Evolutionary conservation across 2,888 invertebrate genomes (phyloP), one percentile per base, ranked within the genome.

Genomic region (Parnassius orleans): DNA sequence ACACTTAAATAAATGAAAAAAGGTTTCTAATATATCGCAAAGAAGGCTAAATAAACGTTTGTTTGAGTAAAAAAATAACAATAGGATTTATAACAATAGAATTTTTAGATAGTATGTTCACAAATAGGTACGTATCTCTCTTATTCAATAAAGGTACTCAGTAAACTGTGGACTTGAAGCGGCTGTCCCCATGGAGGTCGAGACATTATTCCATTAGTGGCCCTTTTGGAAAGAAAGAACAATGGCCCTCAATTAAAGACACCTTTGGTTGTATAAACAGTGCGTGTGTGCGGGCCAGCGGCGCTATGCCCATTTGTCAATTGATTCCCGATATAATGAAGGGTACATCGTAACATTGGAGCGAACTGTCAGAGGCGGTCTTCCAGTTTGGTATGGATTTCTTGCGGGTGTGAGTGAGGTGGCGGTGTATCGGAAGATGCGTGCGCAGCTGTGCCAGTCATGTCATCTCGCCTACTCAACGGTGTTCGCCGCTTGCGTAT

Each of bases 321-420:
- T 90, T 90, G 90, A 90, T 90, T 90, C 87, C 80, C 86, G 83
- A 89, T 90, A 89, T 88, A 90, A 90, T 88, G 87, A 87, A 87
- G 87, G 86, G 87, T 87, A 88, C 87, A 82, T 80, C 77, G 87
- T 86, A 82, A 87, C 86, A 85, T 82, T 79, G 84, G 82, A 82
- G 81, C 81, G 80, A 80, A 79, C 84, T 87, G 84, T 87, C 87
- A 86, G 84, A 84, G 84, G 86, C 79, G 85, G 84, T 83, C 84
- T 80, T 81, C 79, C 77, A 78, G 74, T 83, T 81, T 72, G 80
- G 84, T 82, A 86, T 82, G 83, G 87, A 84, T 83, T 83, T 79
- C 77, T 72, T 69, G 61, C 63, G 72, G 79, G 81, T 83, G 79
- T 76, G 85, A 80, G 72, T 69, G 70, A 60, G 75, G 83, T 78